Base-by-base conservation (phyloP, 2,888 invertebrate species). In the Drosophila monieri region DNA sequence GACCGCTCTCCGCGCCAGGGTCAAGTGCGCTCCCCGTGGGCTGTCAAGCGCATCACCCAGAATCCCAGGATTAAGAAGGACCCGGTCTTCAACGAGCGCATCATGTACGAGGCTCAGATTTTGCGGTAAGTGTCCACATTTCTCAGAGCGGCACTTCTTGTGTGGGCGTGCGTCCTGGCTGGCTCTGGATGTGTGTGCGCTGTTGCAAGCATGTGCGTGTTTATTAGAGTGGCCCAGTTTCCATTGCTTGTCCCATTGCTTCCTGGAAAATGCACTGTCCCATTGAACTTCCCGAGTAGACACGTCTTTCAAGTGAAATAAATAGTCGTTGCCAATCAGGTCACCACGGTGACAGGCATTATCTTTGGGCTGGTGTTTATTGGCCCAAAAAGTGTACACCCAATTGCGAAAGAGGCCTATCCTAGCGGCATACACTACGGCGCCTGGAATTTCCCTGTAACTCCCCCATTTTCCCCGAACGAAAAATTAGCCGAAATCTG, bases 21-120 rank as follows among this genome's bases (percentile, higher is more conserved):
- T 6, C 93, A 94, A 77, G 90, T 93, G 0, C 93, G 94, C n/a
- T 97, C 97, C 0, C 97, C 97, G 0, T 97, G 97, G 97, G 97
- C 97, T 0, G 92, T 97, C 0, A 97, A 97, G 89, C 95, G 95
- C 91, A 89, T 96, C 1, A 88, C 90, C 1, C 94, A 93, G 75
- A 93, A 92, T 52, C 47, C 90, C 88, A 67, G 79, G 23, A 46
- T 32, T 3, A 53, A 51, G 3, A 60, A 80, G 25, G 73, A 77
- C n/a, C 71, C 78, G 10, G 5, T 88, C 3, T 89, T 85, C 55
- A 93, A 93, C 51, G 92, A 93, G 18, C 93, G 96, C 1, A 92
- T 97, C 41, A 92, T 93, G 67, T 92, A 93, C 0, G 97, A 97
- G 90, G 97, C 96, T 0, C 93, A 94, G 18, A 92, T 97, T 47